Conservation (phyloP, 2,888 invertebrate species). For the Napeogenes inachia region DNA sequence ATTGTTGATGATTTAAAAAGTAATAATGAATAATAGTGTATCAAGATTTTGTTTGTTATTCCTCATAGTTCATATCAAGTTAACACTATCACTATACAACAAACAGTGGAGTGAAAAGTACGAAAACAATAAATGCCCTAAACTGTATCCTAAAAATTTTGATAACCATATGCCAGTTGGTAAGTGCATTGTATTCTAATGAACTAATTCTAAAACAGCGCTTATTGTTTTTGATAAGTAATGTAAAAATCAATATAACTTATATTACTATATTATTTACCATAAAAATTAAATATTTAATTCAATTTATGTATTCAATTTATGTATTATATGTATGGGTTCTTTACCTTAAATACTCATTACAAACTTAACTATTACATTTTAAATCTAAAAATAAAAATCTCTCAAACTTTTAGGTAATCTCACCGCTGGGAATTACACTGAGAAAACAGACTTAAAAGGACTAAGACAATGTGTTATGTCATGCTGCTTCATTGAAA, state of each 20-base stretch:
- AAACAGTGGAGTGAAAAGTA: conserved; percentile 71
- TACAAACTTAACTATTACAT: not conserved
- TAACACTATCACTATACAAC: conserved; percentile 57
- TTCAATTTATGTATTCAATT: too few species aligned
- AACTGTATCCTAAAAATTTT: conserved; percentile 75
- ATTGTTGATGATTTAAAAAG: conserved; percentile 18
- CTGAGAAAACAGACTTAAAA: conserved; percentile 71
- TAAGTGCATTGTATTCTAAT: conserved; percentile 43
- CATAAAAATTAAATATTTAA: too few species aligned
- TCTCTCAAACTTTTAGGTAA: conserved; percentile 54
- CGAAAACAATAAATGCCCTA: conserved; percentile 73
- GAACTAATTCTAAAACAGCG: not conserved
- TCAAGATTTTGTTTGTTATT: conserved; percentile 43
- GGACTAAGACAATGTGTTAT: conserved; percentile 80
- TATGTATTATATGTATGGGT: too few species aligned
- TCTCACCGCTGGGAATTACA: conserved; percentile 78
- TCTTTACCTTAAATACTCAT: too few species aligned
- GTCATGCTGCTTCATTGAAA: conserved; percentile 80
- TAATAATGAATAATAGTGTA: conserved; percentile 29
- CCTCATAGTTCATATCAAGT: conserved; percentile 45
- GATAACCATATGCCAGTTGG: conserved; percentile 76
- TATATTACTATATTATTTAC: too few species aligned
- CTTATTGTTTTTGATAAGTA: too few species aligned
- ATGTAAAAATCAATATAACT: too few species aligned
- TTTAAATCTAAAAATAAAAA: conserved; percentile 3